Evolutionary conservation across 1,140 invertebrate species (phyloP), one percentile per base, ranked within the genome.

Genomic region (Colletes latitarsis): DNA sequence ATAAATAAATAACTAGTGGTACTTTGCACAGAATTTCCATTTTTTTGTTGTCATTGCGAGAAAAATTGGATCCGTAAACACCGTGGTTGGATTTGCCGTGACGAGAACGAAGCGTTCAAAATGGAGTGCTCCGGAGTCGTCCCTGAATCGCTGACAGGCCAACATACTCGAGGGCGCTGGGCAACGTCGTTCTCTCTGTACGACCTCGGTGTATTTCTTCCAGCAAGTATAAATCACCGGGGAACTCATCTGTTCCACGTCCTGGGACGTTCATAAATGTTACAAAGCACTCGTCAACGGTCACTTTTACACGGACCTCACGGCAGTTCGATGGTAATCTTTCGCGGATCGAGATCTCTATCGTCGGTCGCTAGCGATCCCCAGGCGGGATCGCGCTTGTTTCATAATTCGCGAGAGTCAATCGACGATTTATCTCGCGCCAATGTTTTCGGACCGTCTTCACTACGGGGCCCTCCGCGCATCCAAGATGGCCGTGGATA

Each of bases 361-460:
- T 80, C 78, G 53, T 6, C 49, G 41, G 3, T 30, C 4, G 41
- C 21, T n/a, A 21, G 43, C 60, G 63, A 74, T 75, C 52, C 17
- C 15, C 17, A 6, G 14, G 30, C 21, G 63, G 75, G 78, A 80
- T 80, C 68, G 21, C 71, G 63, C 55, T 80, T 74, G 78, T 80
- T 80, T 80, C 55, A 75, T 74, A 80, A 80, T 74, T 75, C 78
- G 60, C 3, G 52, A 63, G 78, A 75, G 72, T 60, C 78, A 30
- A 80, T 75, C 71, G 71, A 19, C 53, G 78, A 80, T 80, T 80
- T 74, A 80, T 80, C 78, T 57, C 78, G 78, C 78, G 62, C 9
- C 53, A 8, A 67, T 66, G 63, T 57, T 67, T 78, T 80, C 52
- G 43, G 43, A 74, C 19, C 63, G 71, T 75, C 77, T 67, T 52